Evolutionary conservation across 2,797 vertebrate species (phyloP), one percentile per base, ranked within the genome.

Genomic region (Poeciliopsis turneri): DNA sequence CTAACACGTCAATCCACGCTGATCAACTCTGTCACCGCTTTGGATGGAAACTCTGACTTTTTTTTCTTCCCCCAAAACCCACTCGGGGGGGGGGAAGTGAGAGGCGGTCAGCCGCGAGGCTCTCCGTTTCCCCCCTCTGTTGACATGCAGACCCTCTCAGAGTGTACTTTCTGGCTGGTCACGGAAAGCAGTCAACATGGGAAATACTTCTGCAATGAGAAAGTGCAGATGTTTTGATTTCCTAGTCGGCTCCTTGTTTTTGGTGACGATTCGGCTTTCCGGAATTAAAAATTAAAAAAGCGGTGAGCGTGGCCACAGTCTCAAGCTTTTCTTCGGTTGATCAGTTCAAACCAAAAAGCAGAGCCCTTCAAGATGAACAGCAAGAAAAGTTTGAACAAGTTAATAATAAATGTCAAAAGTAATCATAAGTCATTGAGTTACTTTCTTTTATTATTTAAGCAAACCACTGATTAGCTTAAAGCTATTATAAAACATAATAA

Each of bases 21-120:
- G 79, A 88, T 90, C 84, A 73, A 61, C 8, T 87, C 77, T 80
- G 84, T 85, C 87, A 82, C 82, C 78, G 71, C 71, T 78, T 78
- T 81, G 73, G 57, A 69, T 69, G 77, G 80, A 84, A 84, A 79
- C 74, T 3, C 0, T 36, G 25, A 5, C 1, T 55, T n/a, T 49
- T 78, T 25, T 77, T 43, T 25, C 3, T 33, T n/a, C 8, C 28
- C 18, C n/a, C 71, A 51, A 51, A 41, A 41, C 3, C 53, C 39
- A 28, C n/a, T 73, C 55, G 36, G 36, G 36, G 36, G 36, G 30
- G 30, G 0, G 66, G 80, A 71, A 87, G 51, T 74, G 66, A 33
- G 15, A 82, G 36, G 89, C 7, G 75, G 83, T 82, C 72, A 74
- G 75, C 81, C 72, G 2, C 84, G 76, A 39, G 77, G 81, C 7